Evolutionary conservation across 2,888 invertebrate genomes (phyloP).

Genomic region (Cephus runcator): DNA sequence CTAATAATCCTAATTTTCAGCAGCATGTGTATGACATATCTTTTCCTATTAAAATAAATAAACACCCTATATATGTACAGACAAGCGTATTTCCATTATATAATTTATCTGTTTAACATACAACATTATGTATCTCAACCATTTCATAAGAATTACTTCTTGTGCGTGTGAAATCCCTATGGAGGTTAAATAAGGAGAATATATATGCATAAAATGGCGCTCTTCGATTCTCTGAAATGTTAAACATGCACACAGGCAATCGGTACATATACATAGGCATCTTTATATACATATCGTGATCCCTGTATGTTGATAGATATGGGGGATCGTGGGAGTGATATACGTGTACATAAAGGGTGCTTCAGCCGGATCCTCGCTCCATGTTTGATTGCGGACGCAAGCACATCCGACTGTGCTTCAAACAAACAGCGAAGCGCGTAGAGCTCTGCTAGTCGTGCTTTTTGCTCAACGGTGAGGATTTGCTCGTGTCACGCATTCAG

Average conservation of each 20-base stretch:
- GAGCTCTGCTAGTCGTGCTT: slow-evolving; percentile 60
- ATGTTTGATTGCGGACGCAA: slow-evolving; percentile 1
- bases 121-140: too few species aligned
- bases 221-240: background rate
- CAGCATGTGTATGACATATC: background rate
- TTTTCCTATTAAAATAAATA: background rate
- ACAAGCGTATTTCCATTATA: background rate
- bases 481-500: slow-evolving; percentile 45
- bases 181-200: background rate
- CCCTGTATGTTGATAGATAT: background rate
- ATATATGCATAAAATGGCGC: background rate
- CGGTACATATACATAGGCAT: background rate
- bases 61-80: too few species aligned
- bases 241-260: background rate
- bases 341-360: background rate
- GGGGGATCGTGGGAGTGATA: background rate
- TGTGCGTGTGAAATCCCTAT: background rate
- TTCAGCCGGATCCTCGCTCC: background rate
- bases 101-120: background rate
- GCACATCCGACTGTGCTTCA: slow-evolving; percentile 42
- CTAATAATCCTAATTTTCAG: background rate
- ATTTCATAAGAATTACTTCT: background rate
- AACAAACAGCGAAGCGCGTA: slow-evolving; percentile 48
- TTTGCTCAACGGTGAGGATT: slow-evolving; percentile 59
- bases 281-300: background rate